phyloP scores from a whole-genome alignment of 2,797 vertebrate species.

The Octomys mimax region DNA sequence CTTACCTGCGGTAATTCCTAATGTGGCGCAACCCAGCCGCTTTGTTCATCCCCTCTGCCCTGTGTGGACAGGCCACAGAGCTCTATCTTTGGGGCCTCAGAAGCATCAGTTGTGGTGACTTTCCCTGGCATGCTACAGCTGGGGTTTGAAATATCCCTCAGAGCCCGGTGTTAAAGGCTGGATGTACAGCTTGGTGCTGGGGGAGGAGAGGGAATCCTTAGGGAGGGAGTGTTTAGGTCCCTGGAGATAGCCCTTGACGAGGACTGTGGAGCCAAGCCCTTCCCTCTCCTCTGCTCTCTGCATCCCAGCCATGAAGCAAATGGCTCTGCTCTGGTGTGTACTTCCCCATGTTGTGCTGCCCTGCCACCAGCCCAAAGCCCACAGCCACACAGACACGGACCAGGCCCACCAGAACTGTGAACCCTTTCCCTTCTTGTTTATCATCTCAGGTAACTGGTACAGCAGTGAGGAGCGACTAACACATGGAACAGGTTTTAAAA shows the following conservation, averaged over 20 bases:
- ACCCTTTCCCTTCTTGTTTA: neutral
- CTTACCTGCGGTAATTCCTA: neutral
- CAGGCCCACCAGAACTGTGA: neutral
- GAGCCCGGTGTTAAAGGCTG: neutral
- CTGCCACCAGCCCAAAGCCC: neutral
- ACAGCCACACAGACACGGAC: neutral
- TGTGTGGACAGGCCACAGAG: accelerated
- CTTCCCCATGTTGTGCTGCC: neutral
- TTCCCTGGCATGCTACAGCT: neutral
- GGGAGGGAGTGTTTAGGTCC: neutral
- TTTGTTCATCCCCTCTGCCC: neutral
- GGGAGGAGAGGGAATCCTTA: neutral
- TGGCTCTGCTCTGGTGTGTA: neutral
- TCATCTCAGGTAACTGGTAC: neutral
- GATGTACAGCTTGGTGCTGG: neutral
- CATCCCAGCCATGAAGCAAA: neutral
- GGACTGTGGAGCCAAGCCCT: neutral
- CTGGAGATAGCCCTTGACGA: neutral
- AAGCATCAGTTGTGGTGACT: neutral
- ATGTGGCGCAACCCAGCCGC: neutral
- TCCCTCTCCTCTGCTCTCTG: neutral
- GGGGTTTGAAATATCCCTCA: neutral
- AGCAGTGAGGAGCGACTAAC: neutral
- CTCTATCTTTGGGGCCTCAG: neutral
- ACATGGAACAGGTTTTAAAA: neutral